Base-by-base conservation (phyloP, 2,888 invertebrate species). In the Branchipolynoe longqiensis region DNA sequence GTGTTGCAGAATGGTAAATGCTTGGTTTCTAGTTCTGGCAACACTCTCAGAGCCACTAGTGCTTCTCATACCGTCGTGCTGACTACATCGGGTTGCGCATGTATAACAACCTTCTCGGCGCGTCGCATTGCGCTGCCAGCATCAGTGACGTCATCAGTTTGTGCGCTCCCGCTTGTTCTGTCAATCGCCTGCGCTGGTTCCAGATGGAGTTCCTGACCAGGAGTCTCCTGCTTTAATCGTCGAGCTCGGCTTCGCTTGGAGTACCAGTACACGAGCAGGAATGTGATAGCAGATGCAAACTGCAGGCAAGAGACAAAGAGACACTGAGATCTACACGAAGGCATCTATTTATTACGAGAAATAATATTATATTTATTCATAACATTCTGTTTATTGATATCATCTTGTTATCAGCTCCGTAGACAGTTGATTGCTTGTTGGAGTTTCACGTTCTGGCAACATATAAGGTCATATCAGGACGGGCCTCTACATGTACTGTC, bases 91-190 rank as follows among this genome's bases (percentile, higher is more conserved):
- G n/a, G n/a, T n/a, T n/a, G n/a, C n/a, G n/a, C n/a, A n/a, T n/a
- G n/a, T n/a, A n/a, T n/a, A n/a, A n/a, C n/a, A n/a, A n/a, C n/a
- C n/a, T n/a, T n/a, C n/a, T n/a, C n/a, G n/a, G n/a, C n/a, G n/a
- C n/a, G n/a, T n/a, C n/a, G n/a, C n/a, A n/a, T n/a, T n/a, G n/a
- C n/a, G n/a, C n/a, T n/a, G n/a, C n/a, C n/a, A n/a, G n/a, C n/a
- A n/a, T n/a, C n/a, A n/a, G n/a, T 62, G 62, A 62, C 31, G 62
- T 62, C 62, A 62, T 31, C 31, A 28, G n/a, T 62, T 62, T 62
- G 62, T 62, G 62, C 14, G 62, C 0, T 62, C 8, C 18, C 48
- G 14, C n/a, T n/a, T 8, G 58, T n/a, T 14, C 12, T 3, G 25
- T 62, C 28, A 28, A 12, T 31, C 12, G 25, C 31, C 14, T 28